Conservation (phyloP, 2,113 vertebrate genomes). For the Tragelaphus buxtoni region DNA sequence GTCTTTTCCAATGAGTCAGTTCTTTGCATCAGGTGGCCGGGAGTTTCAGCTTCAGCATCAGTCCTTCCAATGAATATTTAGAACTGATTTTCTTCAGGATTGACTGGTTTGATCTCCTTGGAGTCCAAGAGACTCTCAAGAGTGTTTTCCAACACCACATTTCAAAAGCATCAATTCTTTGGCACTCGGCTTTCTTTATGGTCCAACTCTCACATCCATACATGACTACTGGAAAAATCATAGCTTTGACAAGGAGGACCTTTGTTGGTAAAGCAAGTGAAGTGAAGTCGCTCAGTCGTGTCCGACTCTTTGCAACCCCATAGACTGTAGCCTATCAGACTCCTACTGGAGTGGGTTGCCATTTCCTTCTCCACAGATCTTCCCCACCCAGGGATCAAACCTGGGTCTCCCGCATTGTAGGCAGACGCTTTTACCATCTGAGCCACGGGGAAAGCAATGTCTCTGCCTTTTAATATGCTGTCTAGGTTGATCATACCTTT, state of each 20-base stretch:
- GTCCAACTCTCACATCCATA: neutral
- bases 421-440: too few species aligned
- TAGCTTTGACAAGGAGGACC: neutral
- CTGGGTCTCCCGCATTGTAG: too few species aligned
- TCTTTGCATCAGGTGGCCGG: neutral
- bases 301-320: too few species aligned
- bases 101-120: neutral
- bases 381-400: too few species aligned
- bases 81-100: neutral
- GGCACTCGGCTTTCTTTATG: rapidly evolving
- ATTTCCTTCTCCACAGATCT: too few species aligned
- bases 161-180: neutral
- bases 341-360: too few species aligned
- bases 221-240: neutral
- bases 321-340: too few species aligned
- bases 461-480: too few species aligned
- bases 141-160: neutral
- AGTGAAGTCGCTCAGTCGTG: too few species aligned
- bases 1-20: neutral
- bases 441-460: too few species aligned
- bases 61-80: neutral
- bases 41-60: neutral
- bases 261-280: too few species aligned
- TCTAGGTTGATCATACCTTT: too few species aligned
- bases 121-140: neutral